A percentile compares a stretch with the other conserved stretches of the same genome.
These are phyloP conservation scores for Varanus salvator DNA, from an alignment of 2,113 vertebrate species.

Conservation along the genomic window DNA sequence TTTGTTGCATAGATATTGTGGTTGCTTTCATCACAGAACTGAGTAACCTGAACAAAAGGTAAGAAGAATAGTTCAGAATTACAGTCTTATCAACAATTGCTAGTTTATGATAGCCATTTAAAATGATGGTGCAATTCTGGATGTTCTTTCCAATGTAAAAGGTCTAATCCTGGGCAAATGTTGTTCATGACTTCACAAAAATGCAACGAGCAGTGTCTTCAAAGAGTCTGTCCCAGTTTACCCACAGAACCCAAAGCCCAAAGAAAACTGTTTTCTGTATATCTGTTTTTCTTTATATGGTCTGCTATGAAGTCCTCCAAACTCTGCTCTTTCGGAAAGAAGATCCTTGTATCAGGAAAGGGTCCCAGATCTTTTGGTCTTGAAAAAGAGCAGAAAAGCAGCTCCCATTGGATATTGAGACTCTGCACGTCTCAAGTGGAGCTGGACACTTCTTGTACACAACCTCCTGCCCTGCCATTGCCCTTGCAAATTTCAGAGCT, in stretches of 20 bases:
- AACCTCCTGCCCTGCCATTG: too few species aligned
- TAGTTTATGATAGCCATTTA: too few species aligned
- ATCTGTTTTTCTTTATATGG: not conserved
- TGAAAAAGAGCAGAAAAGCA: too few species aligned
- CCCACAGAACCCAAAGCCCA: not conserved
- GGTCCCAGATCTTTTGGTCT: too few species aligned
- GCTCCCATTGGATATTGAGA: too few species aligned
- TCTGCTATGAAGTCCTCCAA: too few species aligned
- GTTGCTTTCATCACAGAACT: conserved; percentile 72
- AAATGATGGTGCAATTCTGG: not conserved
- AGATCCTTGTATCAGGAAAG: too few species aligned
- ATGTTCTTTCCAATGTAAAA: not conserved
- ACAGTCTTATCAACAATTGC: not conserved
- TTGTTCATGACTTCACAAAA: not conserved
- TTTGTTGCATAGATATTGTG: conserved; percentile 79
- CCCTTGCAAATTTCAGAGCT: too few species aligned
- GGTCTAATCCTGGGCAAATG: not conserved
- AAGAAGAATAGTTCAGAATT: not conserved
- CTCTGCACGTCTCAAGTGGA: too few species aligned
- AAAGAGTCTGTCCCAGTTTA: not conserved
- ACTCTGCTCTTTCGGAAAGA: too few species aligned
- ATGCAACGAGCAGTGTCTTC: not conserved
- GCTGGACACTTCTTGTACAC: too few species aligned
- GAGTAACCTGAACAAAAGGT: conserved; percentile 66
- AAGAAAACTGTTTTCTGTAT: not conserved